Conservation (phyloP, 2,888 invertebrate species). For the Belgica antarctica region DNA sequence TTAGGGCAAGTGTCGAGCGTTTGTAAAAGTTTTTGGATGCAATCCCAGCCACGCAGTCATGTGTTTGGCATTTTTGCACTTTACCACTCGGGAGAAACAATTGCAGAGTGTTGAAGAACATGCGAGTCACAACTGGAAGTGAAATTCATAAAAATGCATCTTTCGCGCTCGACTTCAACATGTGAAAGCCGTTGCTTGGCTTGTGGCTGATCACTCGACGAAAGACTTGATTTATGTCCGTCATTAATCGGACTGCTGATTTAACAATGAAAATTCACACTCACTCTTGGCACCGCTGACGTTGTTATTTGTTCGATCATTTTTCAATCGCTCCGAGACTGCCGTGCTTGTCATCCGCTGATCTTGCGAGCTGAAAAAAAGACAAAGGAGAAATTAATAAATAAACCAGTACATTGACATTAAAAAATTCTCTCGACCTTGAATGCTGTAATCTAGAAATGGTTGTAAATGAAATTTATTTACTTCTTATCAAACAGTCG, state of each 20-base stretch:
- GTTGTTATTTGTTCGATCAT: slow-evolving; percentile 38
- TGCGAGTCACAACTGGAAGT: slow-evolving; percentile 36
- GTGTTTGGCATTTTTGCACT: slow-evolving; percentile 19
- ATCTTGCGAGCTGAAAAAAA: slow-evolving; percentile 40
- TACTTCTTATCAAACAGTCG: not conserved
- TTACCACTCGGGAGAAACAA: not conserved
- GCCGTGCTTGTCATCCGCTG: slow-evolving; percentile 22
- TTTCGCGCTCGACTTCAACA: slow-evolving; percentile 30
- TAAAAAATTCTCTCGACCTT: slow-evolving; percentile 1
- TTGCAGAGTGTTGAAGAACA: slow-evolving; percentile 33
- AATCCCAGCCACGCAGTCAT: not conserved
- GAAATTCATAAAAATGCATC: slow-evolving; percentile 3
- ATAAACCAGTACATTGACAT: not conserved
- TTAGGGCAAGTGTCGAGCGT: not conserved
- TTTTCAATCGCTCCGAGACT: slow-evolving; percentile 41
- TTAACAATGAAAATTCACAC: slow-evolving; percentile 14
- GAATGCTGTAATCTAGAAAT: not conserved
- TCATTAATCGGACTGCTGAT: slow-evolving; percentile 1
- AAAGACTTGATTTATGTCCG: slow-evolving; percentile 38
- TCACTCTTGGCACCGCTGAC: slow-evolving; percentile 32
- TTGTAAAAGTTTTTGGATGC: not conserved
- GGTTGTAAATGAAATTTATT: not conserved
- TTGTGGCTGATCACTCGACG: slow-evolving; percentile 25
- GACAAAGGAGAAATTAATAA: no score
- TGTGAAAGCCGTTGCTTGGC: not conserved